Evolutionary conservation across 2,888 invertebrate species (phyloP).

Genomic region (Sesamia inferens): DNA sequence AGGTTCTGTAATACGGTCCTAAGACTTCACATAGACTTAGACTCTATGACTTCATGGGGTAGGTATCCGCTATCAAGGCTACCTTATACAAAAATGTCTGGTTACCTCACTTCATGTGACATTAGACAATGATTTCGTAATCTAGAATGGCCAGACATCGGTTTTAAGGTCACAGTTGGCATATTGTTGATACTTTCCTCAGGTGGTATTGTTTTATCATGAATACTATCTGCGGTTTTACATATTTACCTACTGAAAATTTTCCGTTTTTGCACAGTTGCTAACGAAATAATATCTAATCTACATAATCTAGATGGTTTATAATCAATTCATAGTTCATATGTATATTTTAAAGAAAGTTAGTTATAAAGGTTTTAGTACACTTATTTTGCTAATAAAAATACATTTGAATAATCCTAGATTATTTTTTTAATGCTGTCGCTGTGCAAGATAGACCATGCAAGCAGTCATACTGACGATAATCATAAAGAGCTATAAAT

Average conservation of each 20-base stretch:
- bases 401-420: no score
- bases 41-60: background rate
- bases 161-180: conserved; percentile 9
- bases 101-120: conserved; percentile 17
- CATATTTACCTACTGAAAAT: conserved; percentile 18
- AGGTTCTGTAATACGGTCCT: no score
- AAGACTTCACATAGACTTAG: no score
- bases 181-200: background rate
- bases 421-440: conserved; percentile 7
- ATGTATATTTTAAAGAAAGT: background rate
- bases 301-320: conserved; percentile 40
- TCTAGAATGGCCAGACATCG: background rate
- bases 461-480: background rate
- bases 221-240: background rate
- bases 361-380: conserved; percentile 18
- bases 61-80: background rate
- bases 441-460: background rate
- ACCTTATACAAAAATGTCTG: background rate
- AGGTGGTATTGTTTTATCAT: background rate
- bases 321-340: background rate
- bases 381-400: background rate
- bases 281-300: conserved; percentile 17
- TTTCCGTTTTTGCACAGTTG: conserved; percentile 14
- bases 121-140: background rate
- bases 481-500: background rate